Percentiles rank a stretch among this genome's conserved stretches.
Evolutionary conservation across 2,797 vertebrate species (phyloP).

Genomic region (Morelia viridis): DNA sequence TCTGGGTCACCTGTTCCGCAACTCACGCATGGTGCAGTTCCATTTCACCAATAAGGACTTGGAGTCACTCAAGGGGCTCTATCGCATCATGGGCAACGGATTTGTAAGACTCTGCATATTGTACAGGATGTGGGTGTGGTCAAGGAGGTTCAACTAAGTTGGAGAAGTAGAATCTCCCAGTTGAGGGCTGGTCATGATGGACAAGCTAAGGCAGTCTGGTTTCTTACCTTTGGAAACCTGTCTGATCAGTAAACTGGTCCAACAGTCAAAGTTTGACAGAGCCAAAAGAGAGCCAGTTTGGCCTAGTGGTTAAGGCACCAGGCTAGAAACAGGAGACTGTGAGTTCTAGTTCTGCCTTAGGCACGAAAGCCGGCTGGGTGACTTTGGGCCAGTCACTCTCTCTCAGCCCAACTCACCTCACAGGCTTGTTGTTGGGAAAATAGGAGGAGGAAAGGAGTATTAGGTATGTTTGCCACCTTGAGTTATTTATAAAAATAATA

Average conservation of each 20-base stretch:
- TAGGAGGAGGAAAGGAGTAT: too few relatives aligned
- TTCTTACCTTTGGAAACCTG: neutral
- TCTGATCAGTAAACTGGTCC: neutral
- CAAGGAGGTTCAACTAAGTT: neutral
- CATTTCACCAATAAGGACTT: constrained; percentile 91
- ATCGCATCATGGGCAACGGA: constrained; percentile 92
- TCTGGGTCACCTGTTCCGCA: constrained; percentile 89
- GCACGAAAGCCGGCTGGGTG: too few relatives aligned
- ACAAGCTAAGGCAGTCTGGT: neutral
- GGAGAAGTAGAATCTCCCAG: neutral
- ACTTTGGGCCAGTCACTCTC: too few relatives aligned
- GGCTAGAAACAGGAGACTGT: too few relatives aligned
- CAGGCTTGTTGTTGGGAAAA: too few relatives aligned
- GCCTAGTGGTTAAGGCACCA: too few relatives aligned
- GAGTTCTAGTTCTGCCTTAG: too few relatives aligned
- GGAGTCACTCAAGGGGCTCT: constrained; percentile 90
- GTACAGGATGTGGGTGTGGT: rapidly evolving
- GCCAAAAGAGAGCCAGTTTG: too few relatives aligned
- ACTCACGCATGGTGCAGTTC: constrained; percentile 92
- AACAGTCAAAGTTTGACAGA: neutral
- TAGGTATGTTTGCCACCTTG: too few relatives aligned
- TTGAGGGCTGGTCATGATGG: neutral
- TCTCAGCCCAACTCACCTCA: too few relatives aligned
- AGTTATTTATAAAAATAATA: too few relatives aligned
- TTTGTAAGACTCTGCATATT: constrained; percentile 77